Base-by-base conservation (phyloP, 2,888 invertebrate species). In the Xestia xanthographa region DNA sequence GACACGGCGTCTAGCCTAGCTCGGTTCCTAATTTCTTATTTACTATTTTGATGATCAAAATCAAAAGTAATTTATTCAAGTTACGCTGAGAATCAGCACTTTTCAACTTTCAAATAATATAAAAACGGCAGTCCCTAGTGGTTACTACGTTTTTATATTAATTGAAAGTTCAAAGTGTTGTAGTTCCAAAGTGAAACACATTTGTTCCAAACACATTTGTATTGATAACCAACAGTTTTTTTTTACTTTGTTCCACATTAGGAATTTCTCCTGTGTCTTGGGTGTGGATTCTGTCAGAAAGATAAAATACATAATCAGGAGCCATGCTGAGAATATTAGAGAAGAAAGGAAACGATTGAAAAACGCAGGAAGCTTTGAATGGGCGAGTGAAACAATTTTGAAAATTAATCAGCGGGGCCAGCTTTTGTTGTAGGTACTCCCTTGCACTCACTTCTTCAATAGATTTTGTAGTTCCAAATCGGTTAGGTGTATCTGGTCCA, bases 381-480 rank as follows among this genome's bases (percentile, higher is more conserved):
- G 63, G 41, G 41, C 3, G 50, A 41, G 6, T 8, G 50, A 48
- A 29, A n/a, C 9, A 26, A 4, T 38, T 4, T 48, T 26, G 38
- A 26, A 38, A 72, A 29, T 38, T 26, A 22, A 41, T 26, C 1
- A 4, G 22, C 1, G 50, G 74, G 71, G 72, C 34, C 45, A 22
- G n/a, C 5, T 17, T 43, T 12, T 12, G 53, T 14, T 56, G 29
- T 22, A 41, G 56, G 29, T 73, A 63, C 43, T 73, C 17, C 73
- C 53, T 65, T 77, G 3, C n/a, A 79, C 79, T 79, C 78, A 79
- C 79, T 22, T 77, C 20, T 0, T 53, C 45, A 1, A 38, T 41
- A 2, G 38, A 11, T n/a, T 22, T 22, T 5, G 79, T 43, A 41
- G 66, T 8, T n/a, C 53, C 78, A 11, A 9, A 8, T 22, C 0